Evolutionary conservation across 2,888 invertebrate species (phyloP).

Genomic region (Drosophila sordidula): DNA sequence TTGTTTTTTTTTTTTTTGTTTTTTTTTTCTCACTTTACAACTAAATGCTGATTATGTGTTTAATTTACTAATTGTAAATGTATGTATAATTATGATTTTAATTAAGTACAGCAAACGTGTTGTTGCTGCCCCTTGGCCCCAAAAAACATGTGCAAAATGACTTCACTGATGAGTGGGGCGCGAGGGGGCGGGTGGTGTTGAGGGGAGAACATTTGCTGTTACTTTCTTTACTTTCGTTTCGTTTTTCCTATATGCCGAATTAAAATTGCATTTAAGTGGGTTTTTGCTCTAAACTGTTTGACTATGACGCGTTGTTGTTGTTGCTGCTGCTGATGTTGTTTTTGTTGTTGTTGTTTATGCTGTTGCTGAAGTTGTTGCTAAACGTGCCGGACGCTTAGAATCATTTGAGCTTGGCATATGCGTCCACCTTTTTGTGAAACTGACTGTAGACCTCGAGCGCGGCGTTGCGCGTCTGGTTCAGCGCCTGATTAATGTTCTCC

Average conservation of each 20-base stretch:
- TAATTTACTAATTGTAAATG: constrained; percentile 66
- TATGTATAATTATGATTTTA: constrained; percentile 41
- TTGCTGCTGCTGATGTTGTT: constrained; percentile 6
- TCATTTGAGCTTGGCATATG: constrained; percentile 90
- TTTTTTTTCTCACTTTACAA: constrained; percentile 42
- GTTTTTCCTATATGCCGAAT: constrained; percentile 52
- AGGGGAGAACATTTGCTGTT: constrained; percentile 14
- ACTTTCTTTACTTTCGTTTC: constrained; percentile 1
- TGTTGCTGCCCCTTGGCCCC: constrained; percentile 10
- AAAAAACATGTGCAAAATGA: constrained; percentile 19
- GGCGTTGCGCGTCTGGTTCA: constrained; percentile 89
- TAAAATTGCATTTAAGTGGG: constrained; percentile 35
- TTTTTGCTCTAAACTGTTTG: constrained; percentile 38
- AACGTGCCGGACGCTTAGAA: constrained; percentile 81
- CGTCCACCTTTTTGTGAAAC: constrained; percentile 92
- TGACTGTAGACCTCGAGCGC: constrained; percentile 90
- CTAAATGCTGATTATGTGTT: constrained; percentile 69
- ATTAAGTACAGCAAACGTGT: constrained; percentile 41
- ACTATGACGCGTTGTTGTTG: constrained; percentile 61
- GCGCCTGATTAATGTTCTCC: constrained; percentile 90
- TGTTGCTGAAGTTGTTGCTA: constrained; percentile 29
- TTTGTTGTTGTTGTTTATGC: not conserved
- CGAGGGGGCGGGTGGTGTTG: not conserved
- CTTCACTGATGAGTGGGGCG: not conserved
- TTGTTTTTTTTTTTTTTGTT: constrained; percentile 1